Evolutionary conservation across 2,888 invertebrate genomes (phyloP).

Genomic region (Ethmia dodecea): DNA sequence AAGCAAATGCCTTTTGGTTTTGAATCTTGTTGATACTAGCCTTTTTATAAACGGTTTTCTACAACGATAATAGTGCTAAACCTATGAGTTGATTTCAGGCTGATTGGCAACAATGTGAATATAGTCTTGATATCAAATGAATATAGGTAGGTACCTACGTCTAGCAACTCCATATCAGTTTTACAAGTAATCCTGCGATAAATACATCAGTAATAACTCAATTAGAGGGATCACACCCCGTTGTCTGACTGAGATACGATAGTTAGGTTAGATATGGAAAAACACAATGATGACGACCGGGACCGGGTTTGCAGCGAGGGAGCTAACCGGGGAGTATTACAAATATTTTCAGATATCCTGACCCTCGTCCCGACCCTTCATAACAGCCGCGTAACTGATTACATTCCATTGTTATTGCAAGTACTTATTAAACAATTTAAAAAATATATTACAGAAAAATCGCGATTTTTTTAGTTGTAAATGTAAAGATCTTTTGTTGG

Average conservation of each 20-base stretch:
- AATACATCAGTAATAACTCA: slow-evolving; percentile 66
- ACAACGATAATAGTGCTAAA: no score
- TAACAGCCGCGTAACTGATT: slow-evolving; percentile 53
- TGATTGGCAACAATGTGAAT: no score
- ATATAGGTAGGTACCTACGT: no score
- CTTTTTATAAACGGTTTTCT: no score
- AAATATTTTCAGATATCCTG: slow-evolving; percentile 50
- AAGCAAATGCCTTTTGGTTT: no score
- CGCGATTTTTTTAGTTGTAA: slow-evolving; percentile 16
- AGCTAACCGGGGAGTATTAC: slow-evolving; percentile 27
- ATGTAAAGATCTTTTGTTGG: no score
- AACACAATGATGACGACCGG: slow-evolving; percentile 44
- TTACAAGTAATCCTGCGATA: slow-evolving; percentile 53
- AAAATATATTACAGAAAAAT: slow-evolving; percentile 34
- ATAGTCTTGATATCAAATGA: no score
- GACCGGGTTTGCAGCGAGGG: slow-evolving; percentile 39
- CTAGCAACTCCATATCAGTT: no score
- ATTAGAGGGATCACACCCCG: slow-evolving; percentile 61
- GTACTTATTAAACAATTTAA: slow-evolving; percentile 50
- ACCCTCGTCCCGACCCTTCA: slow-evolving; percentile 52
- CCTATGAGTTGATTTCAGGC: no score
- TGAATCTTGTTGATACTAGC: no score
- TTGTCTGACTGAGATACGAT: slow-evolving; percentile 37
- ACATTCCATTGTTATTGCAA: slow-evolving; percentile 62
- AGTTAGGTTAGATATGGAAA: slow-evolving; percentile 46